A percentile compares a stretch with the other conserved stretches of the same genome.
These are phyloP conservation scores for Drosophila sechellia DNA, from an alignment of 1,140 invertebrate species.

Conservation along the genomic window DNA sequence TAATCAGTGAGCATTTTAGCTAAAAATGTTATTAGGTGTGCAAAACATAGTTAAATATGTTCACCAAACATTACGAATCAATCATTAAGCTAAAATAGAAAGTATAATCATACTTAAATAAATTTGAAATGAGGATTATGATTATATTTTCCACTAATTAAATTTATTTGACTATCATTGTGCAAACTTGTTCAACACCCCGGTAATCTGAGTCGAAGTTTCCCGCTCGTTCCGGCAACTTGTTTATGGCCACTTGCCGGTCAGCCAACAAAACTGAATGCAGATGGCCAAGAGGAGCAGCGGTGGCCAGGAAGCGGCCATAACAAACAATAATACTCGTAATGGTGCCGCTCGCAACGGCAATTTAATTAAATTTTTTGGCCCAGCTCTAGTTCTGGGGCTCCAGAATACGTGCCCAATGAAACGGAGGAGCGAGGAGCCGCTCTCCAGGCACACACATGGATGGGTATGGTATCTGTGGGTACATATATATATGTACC, in stretches of 20 bases:
- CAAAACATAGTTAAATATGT: too few species aligned
- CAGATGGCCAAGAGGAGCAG: conserved; percentile 1
- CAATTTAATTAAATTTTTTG: conserved; percentile 79
- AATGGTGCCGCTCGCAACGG: conserved; percentile 53
- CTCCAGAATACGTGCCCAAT: conserved; percentile 49
- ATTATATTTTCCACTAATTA: conserved; percentile 1
- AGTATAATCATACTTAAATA: too few species aligned
- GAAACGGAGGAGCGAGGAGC: conserved; percentile 10
- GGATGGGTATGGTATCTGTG: conserved; percentile 1
- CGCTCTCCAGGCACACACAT: background rate
- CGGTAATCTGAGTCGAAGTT: conserved; percentile 14
- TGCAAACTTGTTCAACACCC: conserved; percentile 3
- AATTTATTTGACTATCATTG: conserved; percentile 13
- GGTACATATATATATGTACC: conserved; percentile 23
- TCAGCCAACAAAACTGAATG: conserved; percentile 20
- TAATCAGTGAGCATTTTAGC: too few species aligned
- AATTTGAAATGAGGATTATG: too few species aligned
- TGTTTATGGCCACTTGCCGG: conserved; percentile 55
- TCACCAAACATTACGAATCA: too few species aligned
- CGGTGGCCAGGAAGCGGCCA: conserved; percentile 18
- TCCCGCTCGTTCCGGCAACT: conserved; percentile 37
- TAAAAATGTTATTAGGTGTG: too few species aligned
- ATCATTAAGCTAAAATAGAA: too few species aligned
- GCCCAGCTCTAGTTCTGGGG: conserved; percentile 30
- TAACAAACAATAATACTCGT: conserved; percentile 60